Evolutionary conservation across 2,888 invertebrate species (phyloP), one percentile per base, ranked within the genome.

Genomic region (Agriopis leucophaearia): DNA sequence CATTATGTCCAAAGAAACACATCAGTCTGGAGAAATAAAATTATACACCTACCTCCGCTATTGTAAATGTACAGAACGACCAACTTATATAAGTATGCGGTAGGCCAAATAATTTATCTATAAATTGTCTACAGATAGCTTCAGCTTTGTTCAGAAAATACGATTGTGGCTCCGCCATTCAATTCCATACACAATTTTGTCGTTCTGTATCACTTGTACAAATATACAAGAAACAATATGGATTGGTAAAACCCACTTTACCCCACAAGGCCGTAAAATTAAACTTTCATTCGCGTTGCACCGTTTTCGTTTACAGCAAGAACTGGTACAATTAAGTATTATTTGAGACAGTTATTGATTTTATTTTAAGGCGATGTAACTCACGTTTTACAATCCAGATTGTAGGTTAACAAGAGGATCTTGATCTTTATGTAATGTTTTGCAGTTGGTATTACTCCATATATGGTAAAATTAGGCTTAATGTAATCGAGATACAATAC

Each of bases 181-280:
- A 44, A 54, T 1, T 27, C 38, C 3, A 9, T 8, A 55, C 16
- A 7, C 42, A 44, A 55, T 4, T 13, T 27, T 2, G 42, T 55
- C 13, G 13, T 13, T 40, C 16, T 8, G n/a, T 50, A 50, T 59
- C 59, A 72, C 72, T 44, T 77, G 74, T 73, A 10, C 58, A 55
- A 48, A 64, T 16, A 64, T 16, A 64, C 36, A 57, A 44, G 35
- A 9, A 56, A 60, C 6, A 66, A 61, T 59, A 59, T 40, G 38
- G 62, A 54, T 61, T 51, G 80, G 80, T 72, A 81, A 79, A 82
- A 81, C 76, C 52, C 27, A 54, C 27, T 54, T 54, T 54, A 16
- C 38, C 80, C 80, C 74, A 76, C 85, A 84, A 88, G 87, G 86
- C 68, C 79, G 79, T 70, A 74, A 74, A 72, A 45, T 38, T 40